Percentiles rank a stretch among this genome's conserved stretches.
phyloP scores from a whole-genome alignment of 2,797 vertebrate genomes.

The Hapalemur alaotrensis region DNA sequence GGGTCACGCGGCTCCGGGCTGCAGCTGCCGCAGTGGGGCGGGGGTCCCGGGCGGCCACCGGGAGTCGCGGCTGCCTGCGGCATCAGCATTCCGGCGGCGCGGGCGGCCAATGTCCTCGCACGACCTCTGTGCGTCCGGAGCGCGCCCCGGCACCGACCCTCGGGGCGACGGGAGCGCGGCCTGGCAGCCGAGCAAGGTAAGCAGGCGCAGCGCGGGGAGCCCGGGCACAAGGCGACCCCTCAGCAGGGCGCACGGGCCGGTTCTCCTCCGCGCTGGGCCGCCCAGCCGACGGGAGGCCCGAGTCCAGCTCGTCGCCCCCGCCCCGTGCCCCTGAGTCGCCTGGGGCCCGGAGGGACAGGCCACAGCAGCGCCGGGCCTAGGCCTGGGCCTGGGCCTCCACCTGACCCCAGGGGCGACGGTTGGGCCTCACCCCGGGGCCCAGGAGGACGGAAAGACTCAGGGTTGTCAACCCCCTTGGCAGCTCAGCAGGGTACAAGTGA shows the following conservation, averaged over 20 bases:
- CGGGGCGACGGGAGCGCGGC: neutral
- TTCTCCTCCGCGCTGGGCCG: neutral
- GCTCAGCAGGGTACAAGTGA: neutral
- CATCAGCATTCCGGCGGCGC: constrained; percentile 66
- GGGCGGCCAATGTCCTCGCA: constrained; percentile 81
- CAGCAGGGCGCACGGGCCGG: neutral
- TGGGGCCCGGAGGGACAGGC: neutral
- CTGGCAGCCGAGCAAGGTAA: constrained; percentile 33
- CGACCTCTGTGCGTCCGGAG: constrained; percentile 72
- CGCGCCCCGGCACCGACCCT: neutral
- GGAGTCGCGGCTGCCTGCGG: constrained; percentile 37
- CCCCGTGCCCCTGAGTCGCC: neutral
- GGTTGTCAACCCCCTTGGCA: neutral
- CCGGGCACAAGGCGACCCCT: neutral
- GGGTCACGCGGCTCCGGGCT: constrained; percentile 61
- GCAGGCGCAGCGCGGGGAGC: neutral
- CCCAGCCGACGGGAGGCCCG: neutral
- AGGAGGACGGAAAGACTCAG: neutral
- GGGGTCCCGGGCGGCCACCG: constrained; percentile 59
- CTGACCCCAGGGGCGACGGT: neutral
- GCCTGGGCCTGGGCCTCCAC: neutral
- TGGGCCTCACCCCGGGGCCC: neutral
- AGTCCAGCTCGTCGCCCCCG: neutral
- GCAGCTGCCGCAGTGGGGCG: constrained; percentile 44
- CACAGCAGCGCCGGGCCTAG: neutral